Evolutionary conservation across 2,888 invertebrate genomes (phyloP).

Genomic region (Hyposoter didymator): DNA sequence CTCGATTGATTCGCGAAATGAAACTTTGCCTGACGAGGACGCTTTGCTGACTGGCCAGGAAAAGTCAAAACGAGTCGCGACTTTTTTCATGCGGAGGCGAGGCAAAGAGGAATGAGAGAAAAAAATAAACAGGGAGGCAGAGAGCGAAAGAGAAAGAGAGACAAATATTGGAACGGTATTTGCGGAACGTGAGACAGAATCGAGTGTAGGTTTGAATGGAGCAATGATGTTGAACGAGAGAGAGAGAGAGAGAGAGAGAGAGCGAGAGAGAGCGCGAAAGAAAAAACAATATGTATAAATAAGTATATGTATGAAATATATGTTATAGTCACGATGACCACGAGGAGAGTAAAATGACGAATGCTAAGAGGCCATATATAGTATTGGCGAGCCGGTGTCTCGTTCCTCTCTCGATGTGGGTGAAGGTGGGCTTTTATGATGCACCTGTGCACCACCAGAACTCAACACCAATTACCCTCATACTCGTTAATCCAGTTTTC

Average conservation of each 20-base stretch:
- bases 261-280: constrained; percentile 43
- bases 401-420: constrained; percentile 63
- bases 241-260: background rate
- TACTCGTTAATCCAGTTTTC: constrained; percentile 26
- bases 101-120: constrained; percentile 5
- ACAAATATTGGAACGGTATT: constrained; percentile 56
- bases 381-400: constrained; percentile 75
- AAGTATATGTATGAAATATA: background rate
- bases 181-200: constrained; percentile 61
- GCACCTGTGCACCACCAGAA: constrained; percentile 61
- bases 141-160: constrained; percentile 14
- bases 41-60: constrained; percentile 54
- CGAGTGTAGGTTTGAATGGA: constrained; percentile 56
- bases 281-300: background rate
- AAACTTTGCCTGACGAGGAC: constrained; percentile 36
- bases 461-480: background rate
- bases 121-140: constrained; percentile 18
- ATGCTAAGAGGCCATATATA: constrained; percentile 78
- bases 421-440: constrained; percentile 60
- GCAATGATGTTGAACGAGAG: constrained; percentile 31
- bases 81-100: constrained; percentile 30
- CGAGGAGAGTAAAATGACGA: constrained; percentile 69
- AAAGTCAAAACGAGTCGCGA: constrained; percentile 25
- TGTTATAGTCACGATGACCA: constrained; percentile 37
- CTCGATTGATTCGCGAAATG: constrained; percentile 6